Evolutionary conservation across 2,113 vertebrate genomes (phyloP), one percentile per base, ranked within the genome.

Genomic region (Petrocephalus microphthalmus): DNA sequence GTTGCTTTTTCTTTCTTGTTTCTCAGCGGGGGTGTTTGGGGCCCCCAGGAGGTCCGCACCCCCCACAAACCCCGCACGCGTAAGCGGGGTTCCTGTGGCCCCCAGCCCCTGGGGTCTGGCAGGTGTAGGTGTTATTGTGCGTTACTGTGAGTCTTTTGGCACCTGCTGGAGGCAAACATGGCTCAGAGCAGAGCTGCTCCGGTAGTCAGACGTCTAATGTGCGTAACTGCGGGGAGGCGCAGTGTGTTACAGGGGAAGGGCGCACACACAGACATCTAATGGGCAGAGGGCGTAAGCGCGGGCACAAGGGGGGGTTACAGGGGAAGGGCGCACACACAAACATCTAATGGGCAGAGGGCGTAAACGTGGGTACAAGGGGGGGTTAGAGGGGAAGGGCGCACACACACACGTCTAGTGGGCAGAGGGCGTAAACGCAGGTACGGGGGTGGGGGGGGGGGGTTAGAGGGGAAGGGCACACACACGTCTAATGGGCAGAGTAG

Each of bases 1-100:
- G 92, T 89, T 89, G 49, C 86, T 83, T 29, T 85, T 25, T 83
- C 87, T 87, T 92, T 56, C 88, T 86, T 54, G 84, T 29, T 89
- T 88, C 89, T 42, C 85, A 37, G 74, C 17, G 47, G 88, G 57
- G 84, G n/a, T 17, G n/a, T 51, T 33, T 10, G 74, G 67, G 67
- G 49, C 67, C 87, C 87, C 84, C 53, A 13, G 87, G 71, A 54
- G 87, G 29, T 11, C 1, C 0, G 8, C 42, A 42, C 37, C 22
- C 7, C 11, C 42, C 45, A 7, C 45, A 15, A n/a, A 17, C 60
- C 17, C 45, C 13, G 6, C 7, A 42, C 20, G 19, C 37, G 5
- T 8, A 29, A 33, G 52, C 6, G 11, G 51, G 51, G 51, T 11
- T 13, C 22, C 52, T 5, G 25, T 56, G 52, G 84, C 84, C 49